Conservation (phyloP, 2,888 invertebrate species). For the Drosophila histrio region DNA sequence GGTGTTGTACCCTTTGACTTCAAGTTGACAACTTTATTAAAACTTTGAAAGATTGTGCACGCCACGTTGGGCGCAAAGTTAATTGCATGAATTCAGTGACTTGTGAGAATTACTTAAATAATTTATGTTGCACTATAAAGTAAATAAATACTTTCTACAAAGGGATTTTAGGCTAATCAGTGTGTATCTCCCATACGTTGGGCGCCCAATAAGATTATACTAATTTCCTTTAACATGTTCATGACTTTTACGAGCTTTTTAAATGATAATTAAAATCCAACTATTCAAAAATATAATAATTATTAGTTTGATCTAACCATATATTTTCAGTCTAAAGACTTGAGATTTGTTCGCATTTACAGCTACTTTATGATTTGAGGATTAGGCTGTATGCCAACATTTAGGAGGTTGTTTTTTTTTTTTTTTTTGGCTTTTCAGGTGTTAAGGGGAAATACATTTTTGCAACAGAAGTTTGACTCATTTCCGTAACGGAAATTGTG, state of each 20-base stretch:
- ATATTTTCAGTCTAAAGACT: background rate
- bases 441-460: background rate
- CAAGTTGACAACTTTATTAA: background rate
- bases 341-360: background rate
- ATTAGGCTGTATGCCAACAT: background rate
- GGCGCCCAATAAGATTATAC: background rate
- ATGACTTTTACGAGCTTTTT: background rate
- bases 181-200: too few species aligned
- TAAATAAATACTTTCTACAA: too few species aligned
- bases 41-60: background rate
- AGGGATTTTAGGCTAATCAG: too few species aligned
- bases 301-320: background rate
- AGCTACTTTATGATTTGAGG: background rate
- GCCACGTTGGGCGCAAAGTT: background rate
- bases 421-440: conserved; percentile 10
- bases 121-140: too few species aligned
- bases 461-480: conserved; percentile 30
- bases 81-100: too few species aligned
- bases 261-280: background rate
- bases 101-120: too few species aligned
- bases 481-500: conserved; percentile 55
- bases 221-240: background rate
- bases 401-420: too few species aligned
- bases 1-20: too few species aligned
- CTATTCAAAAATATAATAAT: background rate